phyloP scores from a whole-genome alignment of 2,797 vertebrate species.

The Phrynocephalus forsythii region DNA sequence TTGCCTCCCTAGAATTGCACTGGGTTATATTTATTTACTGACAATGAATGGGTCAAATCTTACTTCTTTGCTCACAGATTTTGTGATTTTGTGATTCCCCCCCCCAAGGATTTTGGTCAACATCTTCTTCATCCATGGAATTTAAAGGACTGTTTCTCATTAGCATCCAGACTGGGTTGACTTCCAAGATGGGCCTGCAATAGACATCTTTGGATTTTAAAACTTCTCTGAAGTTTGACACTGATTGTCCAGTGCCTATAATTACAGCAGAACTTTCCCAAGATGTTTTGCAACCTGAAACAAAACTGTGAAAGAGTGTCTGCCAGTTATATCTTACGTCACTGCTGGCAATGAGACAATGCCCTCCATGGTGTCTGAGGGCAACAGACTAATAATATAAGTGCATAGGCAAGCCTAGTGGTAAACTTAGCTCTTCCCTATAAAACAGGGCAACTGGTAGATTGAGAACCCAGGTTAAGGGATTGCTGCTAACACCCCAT shows the following conservation, averaged over 20 bases:
- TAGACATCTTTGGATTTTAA: not conserved
- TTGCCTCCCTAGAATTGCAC: too few relatives aligned
- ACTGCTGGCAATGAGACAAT: not conserved
- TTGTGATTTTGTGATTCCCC: too few relatives aligned
- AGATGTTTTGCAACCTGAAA: too few relatives aligned
- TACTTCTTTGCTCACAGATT: too few relatives aligned
- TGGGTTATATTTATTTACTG: too few relatives aligned
- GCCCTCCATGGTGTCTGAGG: too few relatives aligned
- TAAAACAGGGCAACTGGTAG: not conserved
- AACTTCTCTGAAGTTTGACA: not conserved
- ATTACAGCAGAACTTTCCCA: not conserved
- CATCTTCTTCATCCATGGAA: not conserved
- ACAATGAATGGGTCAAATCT: too few relatives aligned
- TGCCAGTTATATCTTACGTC: not conserved
- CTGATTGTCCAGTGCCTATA: not conserved
- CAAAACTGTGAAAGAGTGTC: not conserved
- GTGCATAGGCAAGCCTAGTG: not conserved
- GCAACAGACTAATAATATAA: not conserved
- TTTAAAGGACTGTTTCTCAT: not conserved
- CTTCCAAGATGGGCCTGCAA: not conserved
- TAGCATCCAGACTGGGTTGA: not conserved
- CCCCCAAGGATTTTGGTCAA: not conserved
- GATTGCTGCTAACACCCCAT: not conserved
- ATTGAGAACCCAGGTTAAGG: not conserved
- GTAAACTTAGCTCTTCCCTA: not conserved